Percentiles rank a stretch among this genome's conserved stretches.
These are phyloP conservation scores for Cavia aperea DNA, from an alignment of 2,113 vertebrate genomes.

Conservation along the genomic window DNA sequence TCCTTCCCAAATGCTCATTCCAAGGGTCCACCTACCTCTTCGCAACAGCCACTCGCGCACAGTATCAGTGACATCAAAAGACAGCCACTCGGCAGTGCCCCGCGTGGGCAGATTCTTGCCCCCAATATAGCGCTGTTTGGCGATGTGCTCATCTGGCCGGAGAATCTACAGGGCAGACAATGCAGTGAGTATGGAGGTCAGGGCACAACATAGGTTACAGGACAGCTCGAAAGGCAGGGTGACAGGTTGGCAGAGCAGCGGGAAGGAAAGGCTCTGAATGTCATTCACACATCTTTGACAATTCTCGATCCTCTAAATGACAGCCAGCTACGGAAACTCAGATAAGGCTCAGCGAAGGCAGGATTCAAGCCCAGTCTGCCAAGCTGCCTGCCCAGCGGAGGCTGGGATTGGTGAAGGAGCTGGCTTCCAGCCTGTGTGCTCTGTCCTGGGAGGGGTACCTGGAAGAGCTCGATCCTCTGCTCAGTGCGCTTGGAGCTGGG, in stretches of 20 bases:
- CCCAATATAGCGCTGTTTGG: constrained; percentile 94
- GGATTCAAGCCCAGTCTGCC: background rate
- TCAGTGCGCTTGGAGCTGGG: constrained; percentile 86
- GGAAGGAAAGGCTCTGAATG: background rate
- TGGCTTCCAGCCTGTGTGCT: background rate
- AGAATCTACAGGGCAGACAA: constrained; percentile 82
- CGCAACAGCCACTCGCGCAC: constrained; percentile 94
- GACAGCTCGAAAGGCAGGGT: background rate
- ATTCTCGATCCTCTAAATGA: background rate
- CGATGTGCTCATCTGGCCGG: constrained; percentile 90
- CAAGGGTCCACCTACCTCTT: constrained; percentile 81
- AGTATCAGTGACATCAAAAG: constrained; percentile 96
- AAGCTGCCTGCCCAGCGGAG: background rate
- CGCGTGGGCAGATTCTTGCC: constrained; percentile 93
- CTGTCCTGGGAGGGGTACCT: constrained; percentile 75
- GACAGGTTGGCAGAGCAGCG: background rate
- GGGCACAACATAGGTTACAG: background rate
- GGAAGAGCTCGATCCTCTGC: constrained; percentile 97
- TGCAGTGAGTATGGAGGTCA: constrained; percentile 31
- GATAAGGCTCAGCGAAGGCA: background rate
- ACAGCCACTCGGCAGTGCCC: constrained; percentile 91
- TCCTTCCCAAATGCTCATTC: background rate
- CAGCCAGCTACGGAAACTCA: background rate
- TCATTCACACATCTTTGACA: background rate
- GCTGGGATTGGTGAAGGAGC: background rate